Percentiles rank a stretch among this genome's conserved stretches.
Conservation (phyloP, 2,888 invertebrate genomes). For the Xanthia icteritia region DNA sequence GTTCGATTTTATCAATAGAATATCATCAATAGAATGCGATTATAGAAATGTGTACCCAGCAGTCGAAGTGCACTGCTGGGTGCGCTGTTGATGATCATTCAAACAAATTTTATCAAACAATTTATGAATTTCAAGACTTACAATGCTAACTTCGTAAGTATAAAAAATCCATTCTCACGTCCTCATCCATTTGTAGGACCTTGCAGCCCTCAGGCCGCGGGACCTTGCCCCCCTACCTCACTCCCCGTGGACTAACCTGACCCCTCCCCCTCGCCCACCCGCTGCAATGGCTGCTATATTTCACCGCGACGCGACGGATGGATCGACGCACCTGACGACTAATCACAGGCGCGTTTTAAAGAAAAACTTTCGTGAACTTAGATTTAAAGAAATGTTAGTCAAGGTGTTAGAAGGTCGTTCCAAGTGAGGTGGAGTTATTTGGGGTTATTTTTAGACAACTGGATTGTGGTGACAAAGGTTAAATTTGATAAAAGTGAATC, state of each 20-base stretch:
- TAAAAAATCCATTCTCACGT: constrained; percentile 27
- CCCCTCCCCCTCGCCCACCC: constrained; percentile 32
- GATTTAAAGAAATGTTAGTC: constrained; percentile 33
- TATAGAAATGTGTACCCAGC: background rate
- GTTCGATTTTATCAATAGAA: too few species aligned
- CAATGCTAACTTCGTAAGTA: background rate
- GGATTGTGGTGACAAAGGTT: background rate
- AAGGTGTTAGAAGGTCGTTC: constrained; percentile 13
- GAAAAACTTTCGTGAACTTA: constrained; percentile 34
- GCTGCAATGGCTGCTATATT: constrained; percentile 64
- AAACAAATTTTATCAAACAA: background rate
- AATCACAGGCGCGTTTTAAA: constrained; percentile 48
- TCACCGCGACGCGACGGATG: constrained; percentile 53
- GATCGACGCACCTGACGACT: constrained; percentile 60
- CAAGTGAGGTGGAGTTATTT: background rate
- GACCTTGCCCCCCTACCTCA: background rate
- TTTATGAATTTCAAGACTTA: background rate
- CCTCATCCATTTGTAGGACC: constrained; percentile 51
- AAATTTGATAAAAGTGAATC: background rate
- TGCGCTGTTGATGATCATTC: too few species aligned
- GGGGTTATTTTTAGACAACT: background rate
- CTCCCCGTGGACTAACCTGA: background rate
- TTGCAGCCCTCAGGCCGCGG: constrained; percentile 39
- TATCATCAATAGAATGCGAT: background rate
- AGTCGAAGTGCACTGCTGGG: background rate